A percentile compares a stretch with the other conserved stretches of the same genome.
Evolutionary conservation across 64 coral and sea anemone genomes (phyloP).

Genomic region (Astreopora myriophthalma): DNA sequence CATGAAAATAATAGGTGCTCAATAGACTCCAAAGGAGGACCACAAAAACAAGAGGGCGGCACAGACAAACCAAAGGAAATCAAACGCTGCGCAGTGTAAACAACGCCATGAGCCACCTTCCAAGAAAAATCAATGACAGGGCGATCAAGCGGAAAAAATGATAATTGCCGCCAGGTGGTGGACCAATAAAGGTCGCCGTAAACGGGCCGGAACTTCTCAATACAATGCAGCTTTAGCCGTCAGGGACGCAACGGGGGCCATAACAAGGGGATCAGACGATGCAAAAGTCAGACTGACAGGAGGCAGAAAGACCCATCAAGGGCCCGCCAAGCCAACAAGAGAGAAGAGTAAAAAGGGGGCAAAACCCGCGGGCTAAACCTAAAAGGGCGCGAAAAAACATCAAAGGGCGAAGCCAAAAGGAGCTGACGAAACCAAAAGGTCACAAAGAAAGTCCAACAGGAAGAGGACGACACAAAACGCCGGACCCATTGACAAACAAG

Average conservation of each 20-base stretch:
- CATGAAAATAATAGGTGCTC: neutral
- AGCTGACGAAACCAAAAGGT: neutral
- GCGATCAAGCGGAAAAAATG: neutral
- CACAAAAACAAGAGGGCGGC: neutral
- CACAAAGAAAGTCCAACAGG: neutral
- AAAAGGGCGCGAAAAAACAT: neutral
- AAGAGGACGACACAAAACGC: neutral
- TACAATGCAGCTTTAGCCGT: neutral
- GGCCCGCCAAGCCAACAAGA: neutral
- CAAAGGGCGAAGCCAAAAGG: neutral
- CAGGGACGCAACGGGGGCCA: neutral
- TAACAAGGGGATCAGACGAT: neutral
- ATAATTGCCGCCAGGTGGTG: neutral
- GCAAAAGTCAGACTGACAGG: neutral
- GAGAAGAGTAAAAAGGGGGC: neutral
- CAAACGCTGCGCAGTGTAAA: neutral
- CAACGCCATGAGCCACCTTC: conserved; percentile 13
- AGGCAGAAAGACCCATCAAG: neutral
- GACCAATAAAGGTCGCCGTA: conserved; percentile 21
- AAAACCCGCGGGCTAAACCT: neutral
- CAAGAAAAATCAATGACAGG: neutral
- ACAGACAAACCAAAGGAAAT: neutral
- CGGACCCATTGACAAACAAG: conserved; percentile 37
- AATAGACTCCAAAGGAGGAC: neutral
- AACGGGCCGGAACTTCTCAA: neutral